Conservation (phyloP, 1,140 invertebrate genomes). For the Hycleus phaleratus region DNA sequence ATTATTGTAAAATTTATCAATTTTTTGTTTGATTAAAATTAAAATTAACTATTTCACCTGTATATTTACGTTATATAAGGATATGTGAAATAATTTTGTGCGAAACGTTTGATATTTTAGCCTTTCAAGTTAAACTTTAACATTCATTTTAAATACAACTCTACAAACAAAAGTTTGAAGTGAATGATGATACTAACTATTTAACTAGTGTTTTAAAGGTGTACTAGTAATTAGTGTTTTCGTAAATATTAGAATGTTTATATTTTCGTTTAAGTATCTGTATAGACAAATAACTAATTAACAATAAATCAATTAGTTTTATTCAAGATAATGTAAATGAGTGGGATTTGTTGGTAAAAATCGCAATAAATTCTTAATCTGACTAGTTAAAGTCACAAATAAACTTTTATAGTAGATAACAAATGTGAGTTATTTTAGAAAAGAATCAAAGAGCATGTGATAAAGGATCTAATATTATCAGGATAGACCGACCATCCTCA, state of each 20-base stretch:
- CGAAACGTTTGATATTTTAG: constrained; percentile 10
- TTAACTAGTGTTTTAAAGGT: constrained; percentile 1
- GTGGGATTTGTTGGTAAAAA: background rate
- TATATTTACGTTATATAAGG: too few species aligned
- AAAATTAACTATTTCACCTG: background rate
- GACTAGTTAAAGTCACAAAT: constrained; percentile 6
- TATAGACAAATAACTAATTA: too few species aligned
- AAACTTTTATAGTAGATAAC: constrained; percentile 21
- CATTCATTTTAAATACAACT: constrained; percentile 6
- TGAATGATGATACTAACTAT: constrained; percentile 8
- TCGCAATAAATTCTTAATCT: constrained; percentile 10
- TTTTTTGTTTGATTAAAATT: background rate
- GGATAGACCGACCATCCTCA: constrained; percentile 8
- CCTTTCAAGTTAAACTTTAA: constrained; percentile 3
- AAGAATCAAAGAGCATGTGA: constrained; percentile 20
- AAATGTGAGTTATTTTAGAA: constrained; percentile 23
- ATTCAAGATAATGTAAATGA: too few species aligned
- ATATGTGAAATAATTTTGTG: constrained; percentile 1
- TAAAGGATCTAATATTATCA: constrained; percentile 25
- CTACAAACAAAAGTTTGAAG: constrained; percentile 1
- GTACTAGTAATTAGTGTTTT: too few species aligned
- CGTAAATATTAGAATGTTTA: too few species aligned
- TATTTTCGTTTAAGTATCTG: too few species aligned
- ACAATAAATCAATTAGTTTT: too few species aligned
- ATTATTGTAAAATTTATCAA: background rate